Evolutionary conservation across 1,140 invertebrate genomes (phyloP).

Genomic region (Camponotus floridanus): DNA sequence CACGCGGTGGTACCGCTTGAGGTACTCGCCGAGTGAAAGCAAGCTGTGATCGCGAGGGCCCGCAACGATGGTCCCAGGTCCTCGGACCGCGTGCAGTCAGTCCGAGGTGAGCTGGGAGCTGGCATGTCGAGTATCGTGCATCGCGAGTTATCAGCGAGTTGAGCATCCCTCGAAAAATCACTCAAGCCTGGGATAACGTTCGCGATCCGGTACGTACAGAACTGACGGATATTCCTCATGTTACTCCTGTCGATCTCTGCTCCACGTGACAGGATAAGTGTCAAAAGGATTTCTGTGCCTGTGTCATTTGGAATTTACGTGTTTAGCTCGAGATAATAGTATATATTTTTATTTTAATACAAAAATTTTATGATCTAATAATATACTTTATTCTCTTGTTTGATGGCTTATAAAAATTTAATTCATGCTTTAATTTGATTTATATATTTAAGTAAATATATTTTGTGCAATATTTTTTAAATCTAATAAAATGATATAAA

Average conservation of each 20-base stretch:
- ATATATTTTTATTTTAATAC: not conserved
- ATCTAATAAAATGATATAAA: constrained; percentile 1
- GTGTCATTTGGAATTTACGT: not conserved
- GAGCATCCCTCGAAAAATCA: constrained; percentile 50
- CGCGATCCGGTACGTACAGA: constrained; percentile 48
- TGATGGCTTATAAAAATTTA: not conserved
- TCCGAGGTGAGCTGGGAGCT: constrained; percentile 82
- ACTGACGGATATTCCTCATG: not conserved
- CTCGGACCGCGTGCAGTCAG: constrained; percentile 80
- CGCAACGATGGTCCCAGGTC: constrained; percentile 67
- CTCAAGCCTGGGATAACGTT: constrained; percentile 29
- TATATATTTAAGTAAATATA: not conserved
- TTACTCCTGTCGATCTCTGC: not conserved
- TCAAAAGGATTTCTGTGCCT: not conserved
- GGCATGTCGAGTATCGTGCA: constrained; percentile 81
- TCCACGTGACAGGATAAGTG: not conserved
- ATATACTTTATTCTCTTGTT: not conserved
- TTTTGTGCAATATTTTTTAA: constrained; percentile 4
- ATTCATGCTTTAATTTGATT: not conserved
- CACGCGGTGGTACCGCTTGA: constrained; percentile 59
- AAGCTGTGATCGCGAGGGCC: constrained; percentile 74
- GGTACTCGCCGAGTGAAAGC: constrained; percentile 82
- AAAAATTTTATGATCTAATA: not conserved
- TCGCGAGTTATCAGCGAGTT: constrained; percentile 71
- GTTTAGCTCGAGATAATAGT: not conserved